A percentile compares a stretch with the other conserved stretches of the same genome.
Conservation (phyloP, 2,113 vertebrate species). For the Hyperoodon ampullatus region DNA sequence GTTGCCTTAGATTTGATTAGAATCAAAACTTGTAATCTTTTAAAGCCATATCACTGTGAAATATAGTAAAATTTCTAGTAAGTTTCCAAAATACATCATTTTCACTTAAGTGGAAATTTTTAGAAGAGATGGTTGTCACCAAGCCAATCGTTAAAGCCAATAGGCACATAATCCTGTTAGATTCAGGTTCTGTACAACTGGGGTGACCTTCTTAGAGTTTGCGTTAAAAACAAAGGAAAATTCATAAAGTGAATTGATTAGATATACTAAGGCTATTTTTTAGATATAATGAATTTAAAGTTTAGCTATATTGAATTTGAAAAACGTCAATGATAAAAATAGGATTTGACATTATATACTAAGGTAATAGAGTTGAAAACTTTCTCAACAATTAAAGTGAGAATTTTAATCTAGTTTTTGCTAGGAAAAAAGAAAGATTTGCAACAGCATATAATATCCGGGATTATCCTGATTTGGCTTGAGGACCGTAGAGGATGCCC, state of each 20-base stretch:
- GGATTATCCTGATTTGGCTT: neutral
- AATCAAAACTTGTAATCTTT: neutral
- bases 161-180: neutral
- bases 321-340: slow-evolving; percentile 2
- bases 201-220: neutral
- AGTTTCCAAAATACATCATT: neutral
- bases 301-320: slow-evolving; percentile 32
- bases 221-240: slow-evolving; percentile 1
- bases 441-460: neutral
- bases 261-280: neutral
- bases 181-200: neutral
- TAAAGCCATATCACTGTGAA: neutral
- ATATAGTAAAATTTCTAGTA: neutral
- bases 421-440: neutral
- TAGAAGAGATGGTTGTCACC: neutral
- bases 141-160: neutral
- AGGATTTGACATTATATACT: neutral
- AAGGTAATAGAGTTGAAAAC: neutral
- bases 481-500: neutral
- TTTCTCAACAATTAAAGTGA: slow-evolving; percentile 28
- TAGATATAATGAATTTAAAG: neutral
- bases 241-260: neutral
- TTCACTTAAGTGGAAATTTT: neutral
- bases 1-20: neutral
- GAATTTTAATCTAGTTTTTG: neutral